These are phyloP conservation scores for Caloenas nicobarica DNA, from an alignment of 2,113 vertebrate genomes.

Conservation along the genomic window DNA sequence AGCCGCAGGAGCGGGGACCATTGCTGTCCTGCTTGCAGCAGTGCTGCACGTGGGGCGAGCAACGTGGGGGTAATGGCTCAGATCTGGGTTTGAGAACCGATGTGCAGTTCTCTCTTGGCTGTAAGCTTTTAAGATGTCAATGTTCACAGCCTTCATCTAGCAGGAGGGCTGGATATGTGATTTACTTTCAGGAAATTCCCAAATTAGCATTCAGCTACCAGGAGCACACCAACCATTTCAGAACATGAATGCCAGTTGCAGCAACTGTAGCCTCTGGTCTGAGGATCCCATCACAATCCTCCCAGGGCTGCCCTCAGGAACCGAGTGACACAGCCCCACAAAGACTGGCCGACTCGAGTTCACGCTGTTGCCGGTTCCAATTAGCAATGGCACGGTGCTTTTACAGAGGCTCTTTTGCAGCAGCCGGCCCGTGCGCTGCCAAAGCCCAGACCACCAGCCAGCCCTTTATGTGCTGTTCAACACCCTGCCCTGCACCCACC, in stretches of 20 bases:
- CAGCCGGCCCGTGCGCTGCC: not conserved
- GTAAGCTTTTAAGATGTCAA: not conserved
- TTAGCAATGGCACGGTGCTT: rapidly evolving
- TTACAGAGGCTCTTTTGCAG: no score
- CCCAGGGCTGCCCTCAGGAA: not conserved
- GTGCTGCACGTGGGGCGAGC: rapidly evolving
- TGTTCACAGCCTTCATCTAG: not conserved
- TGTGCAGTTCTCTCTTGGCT: not conserved
- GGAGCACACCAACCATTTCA: not conserved
- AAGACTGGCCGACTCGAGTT: rapidly evolving
- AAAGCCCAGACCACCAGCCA: not conserved
- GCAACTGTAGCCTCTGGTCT: not conserved
- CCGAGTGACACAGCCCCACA: rapidly evolving
- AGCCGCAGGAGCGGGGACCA: not conserved
- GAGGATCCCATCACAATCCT: not conserved
- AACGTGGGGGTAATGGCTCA: rapidly evolving
- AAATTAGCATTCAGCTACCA: not conserved
- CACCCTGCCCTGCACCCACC: not conserved
- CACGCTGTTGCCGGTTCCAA: not conserved
- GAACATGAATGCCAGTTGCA: not conserved
- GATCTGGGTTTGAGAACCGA: not conserved
- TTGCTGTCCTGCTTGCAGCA: not conserved
- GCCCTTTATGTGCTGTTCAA: not conserved
- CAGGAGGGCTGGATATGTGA: not conserved
- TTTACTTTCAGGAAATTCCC: not conserved